Conservation (phyloP, 1,140 invertebrate species). For the Drosophila saltans region DNA sequence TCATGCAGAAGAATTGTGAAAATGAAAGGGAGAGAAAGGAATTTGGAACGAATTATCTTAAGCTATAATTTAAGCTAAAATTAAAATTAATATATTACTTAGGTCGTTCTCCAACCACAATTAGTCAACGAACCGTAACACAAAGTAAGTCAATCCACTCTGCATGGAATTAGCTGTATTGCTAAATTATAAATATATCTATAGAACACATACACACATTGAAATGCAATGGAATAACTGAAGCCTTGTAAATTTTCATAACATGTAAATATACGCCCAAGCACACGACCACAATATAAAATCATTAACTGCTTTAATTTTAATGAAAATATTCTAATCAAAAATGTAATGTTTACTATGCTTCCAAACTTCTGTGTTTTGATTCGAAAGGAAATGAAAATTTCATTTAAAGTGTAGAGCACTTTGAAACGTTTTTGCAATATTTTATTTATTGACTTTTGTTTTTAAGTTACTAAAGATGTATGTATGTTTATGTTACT, state of each 20-base stretch:
- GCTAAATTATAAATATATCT: slow-evolving; percentile 10
- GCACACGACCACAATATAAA: slow-evolving; percentile 18
- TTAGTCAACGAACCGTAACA: slow-evolving; percentile 13
- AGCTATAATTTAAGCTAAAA: slow-evolving; percentile 5
- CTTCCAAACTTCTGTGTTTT: slow-evolving; percentile 67
- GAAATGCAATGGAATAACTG: slow-evolving; percentile 12
- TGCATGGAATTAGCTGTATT: slow-evolving; percentile 3
- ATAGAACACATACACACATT: slow-evolving; percentile 11
- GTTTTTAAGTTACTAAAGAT: slow-evolving; percentile 18
- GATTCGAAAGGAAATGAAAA: slow-evolving; percentile 27
- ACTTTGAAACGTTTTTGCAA: slow-evolving; percentile 51
- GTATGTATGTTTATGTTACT: slow-evolving; percentile 14
- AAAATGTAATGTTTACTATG: slow-evolving; percentile 44
- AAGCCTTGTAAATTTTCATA: slow-evolving; percentile 12
- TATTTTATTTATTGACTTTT: slow-evolving; percentile 53
- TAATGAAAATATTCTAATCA: slow-evolving; percentile 25
- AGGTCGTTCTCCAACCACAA: slow-evolving; percentile 12
- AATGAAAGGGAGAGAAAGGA: slow-evolving; percentile 10
- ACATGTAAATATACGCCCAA: slow-evolving; percentile 37
- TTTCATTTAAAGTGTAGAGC: slow-evolving; percentile 27
- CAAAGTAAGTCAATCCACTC: slow-evolving; percentile 11
- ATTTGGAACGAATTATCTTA: slow-evolving; percentile 32
- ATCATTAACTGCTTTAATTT: slow-evolving; percentile 24
- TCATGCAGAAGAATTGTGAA: slow-evolving; percentile 2
- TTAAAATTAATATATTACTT: slow-evolving; percentile 14